phyloP scores from a whole-genome alignment of 37 sponge, comb jelly and placozoan genomes.

The Dysidea cf. avara region DNA sequence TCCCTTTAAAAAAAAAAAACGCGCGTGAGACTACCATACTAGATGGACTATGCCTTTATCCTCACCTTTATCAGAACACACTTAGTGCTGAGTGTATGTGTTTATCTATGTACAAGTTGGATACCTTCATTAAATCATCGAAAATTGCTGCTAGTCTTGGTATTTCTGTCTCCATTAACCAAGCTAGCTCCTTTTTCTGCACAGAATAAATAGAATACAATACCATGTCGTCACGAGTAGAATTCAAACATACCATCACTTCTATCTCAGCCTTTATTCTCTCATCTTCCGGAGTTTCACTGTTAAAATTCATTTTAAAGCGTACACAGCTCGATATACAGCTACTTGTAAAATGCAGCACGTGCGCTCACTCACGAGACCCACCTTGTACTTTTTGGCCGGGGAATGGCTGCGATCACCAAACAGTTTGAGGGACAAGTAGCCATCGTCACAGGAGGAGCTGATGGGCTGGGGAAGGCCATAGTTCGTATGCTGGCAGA shows the following conservation, averaged over 20 bases:
- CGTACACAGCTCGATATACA: no score
- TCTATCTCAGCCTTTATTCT: neutral
- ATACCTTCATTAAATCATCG: constrained; percentile 37
- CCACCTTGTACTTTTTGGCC: no score
- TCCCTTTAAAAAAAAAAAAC: no score
- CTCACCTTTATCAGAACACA: no score
- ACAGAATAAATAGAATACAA: neutral
- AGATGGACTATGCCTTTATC: no score
- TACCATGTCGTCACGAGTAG: no score
- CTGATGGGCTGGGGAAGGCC: constrained; percentile 63
- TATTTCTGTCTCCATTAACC: constrained; percentile 63
- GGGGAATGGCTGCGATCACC: no score
- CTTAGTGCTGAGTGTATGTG: no score
- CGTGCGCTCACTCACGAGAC: no score
- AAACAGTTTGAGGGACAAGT: constrained; percentile 42
- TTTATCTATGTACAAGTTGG: no score
- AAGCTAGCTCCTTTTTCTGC: constrained; percentile 58
- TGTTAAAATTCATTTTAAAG: neutral
- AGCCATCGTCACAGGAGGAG: constrained; percentile 82
- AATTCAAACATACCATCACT: neutral
- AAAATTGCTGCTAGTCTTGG: constrained; percentile 27
- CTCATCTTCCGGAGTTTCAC: constrained; percentile 1
- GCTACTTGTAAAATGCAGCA: no score
- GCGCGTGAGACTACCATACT: no score
- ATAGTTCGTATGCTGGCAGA: constrained; percentile 44